These are phyloP conservation scores for Fabriciana adippe DNA, from an alignment of 2,888 invertebrate genomes.

Conservation along the genomic window DNA sequence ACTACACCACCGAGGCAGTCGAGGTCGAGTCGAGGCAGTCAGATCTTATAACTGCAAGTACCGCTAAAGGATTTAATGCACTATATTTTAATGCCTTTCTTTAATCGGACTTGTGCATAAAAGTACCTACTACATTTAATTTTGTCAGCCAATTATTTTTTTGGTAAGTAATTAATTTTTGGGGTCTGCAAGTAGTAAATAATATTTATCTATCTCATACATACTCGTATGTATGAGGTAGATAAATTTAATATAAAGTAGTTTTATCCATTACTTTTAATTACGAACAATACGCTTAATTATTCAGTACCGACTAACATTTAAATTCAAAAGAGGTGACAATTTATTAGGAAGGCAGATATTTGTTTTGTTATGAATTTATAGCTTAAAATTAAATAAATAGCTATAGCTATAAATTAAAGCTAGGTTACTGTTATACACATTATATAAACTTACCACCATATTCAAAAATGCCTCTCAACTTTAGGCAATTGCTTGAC, in stretches of 20 bases:
- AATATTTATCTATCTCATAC: too few species aligned
- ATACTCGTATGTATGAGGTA: background rate
- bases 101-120: background rate
- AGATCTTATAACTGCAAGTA: too few species aligned
- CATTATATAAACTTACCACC: background rate
- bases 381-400: too few species aligned
- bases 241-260: background rate
- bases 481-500: too few species aligned
- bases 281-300: too few species aligned
- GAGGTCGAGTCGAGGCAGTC: too few species aligned
- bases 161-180: too few species aligned
- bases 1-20: too few species aligned
- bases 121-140: background rate
- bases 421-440: background rate
- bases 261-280: background rate
- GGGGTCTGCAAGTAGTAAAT: too few species aligned
- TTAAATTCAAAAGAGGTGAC: conserved; percentile 10
- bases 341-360: conserved; percentile 5
- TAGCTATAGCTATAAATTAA: too few species aligned
- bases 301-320: conserved; percentile 2
- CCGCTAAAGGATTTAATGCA: background rate
- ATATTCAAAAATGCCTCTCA: too few species aligned
- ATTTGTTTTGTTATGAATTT: background rate
- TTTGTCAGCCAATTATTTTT: too few species aligned
- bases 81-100: background rate